phyloP scores from a whole-genome alignment of 1,140 invertebrate genomes.

The Antheraea pernyi region DNA sequence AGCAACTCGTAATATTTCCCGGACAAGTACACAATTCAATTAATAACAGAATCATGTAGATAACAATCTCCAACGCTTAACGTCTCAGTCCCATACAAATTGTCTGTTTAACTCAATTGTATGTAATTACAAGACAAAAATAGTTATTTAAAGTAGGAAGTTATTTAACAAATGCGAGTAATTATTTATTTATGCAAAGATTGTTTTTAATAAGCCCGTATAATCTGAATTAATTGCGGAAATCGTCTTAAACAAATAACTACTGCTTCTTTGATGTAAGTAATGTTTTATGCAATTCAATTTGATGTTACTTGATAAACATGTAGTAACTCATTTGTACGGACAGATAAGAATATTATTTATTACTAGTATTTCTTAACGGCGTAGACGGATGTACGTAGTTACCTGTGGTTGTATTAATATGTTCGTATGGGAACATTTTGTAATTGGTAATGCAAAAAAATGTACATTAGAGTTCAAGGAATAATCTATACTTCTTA shows the following conservation, averaged over 20 bases:
- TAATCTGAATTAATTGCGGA: constrained; percentile 1
- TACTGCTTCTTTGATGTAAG: neutral
- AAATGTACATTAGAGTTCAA: neutral
- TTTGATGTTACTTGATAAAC: constrained; percentile 1
- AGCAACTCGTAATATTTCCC: neutral
- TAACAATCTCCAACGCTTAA: neutral
- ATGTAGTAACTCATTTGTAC: neutral
- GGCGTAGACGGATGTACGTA: neutral
- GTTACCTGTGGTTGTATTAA: neutral
- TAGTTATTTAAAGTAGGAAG: neutral
- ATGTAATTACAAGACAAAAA: neutral
- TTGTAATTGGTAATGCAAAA: neutral
- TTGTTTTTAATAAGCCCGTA: constrained; percentile 3
- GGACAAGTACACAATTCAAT: neutral
- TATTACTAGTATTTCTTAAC: neutral
- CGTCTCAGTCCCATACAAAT: neutral
- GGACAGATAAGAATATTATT: neutral
- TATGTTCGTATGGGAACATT: neutral
- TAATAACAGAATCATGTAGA: neutral
- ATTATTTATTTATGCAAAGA: constrained; percentile 5
- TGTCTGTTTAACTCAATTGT: neutral
- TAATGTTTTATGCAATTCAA: constrained; percentile 2
- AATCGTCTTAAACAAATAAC: constrained; percentile 3
- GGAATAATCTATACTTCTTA: too few species aligned
- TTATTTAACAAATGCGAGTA: constrained; percentile 2